phyloP scores from a whole-genome alignment of 2,113 vertebrate species.

The Peromyscus californicus region DNA sequence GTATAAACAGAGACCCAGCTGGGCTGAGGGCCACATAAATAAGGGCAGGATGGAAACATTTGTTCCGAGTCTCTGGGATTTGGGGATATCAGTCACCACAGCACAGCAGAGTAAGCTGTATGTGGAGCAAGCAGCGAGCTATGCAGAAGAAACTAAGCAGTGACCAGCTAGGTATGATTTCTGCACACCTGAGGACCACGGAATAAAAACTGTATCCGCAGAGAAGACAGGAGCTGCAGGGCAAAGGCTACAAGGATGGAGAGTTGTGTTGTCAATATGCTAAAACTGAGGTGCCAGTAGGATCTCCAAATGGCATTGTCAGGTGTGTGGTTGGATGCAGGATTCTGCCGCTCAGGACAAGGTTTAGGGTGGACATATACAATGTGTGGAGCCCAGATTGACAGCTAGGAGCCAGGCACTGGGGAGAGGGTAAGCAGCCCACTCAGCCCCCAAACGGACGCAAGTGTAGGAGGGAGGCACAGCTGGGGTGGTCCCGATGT shows the following conservation, averaged over 20 bases:
- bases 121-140: not conserved
- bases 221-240: not conserved
- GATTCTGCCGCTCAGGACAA: not conserved
- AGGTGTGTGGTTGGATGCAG: not conserved
- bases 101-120: not conserved
- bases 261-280: not conserved
- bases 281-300: not conserved
- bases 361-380: not conserved
- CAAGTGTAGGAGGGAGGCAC: not conserved
- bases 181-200: not conserved
- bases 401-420: not conserved
- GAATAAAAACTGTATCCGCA: not conserved
- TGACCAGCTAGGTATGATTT: no score
- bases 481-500: not conserved
- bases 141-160: not conserved
- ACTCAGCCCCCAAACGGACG: not conserved
- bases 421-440: not conserved
- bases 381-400: not conserved
- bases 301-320: not conserved
- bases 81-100: not conserved
- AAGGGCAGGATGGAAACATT: not conserved
- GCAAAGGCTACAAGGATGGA: not conserved
- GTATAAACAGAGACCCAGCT: not conserved
- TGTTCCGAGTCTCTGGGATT: not conserved
- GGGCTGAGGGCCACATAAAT: not conserved